Conservation (phyloP, 2,113 vertebrate genomes). For the Gallinago paraguaiae region DNA sequence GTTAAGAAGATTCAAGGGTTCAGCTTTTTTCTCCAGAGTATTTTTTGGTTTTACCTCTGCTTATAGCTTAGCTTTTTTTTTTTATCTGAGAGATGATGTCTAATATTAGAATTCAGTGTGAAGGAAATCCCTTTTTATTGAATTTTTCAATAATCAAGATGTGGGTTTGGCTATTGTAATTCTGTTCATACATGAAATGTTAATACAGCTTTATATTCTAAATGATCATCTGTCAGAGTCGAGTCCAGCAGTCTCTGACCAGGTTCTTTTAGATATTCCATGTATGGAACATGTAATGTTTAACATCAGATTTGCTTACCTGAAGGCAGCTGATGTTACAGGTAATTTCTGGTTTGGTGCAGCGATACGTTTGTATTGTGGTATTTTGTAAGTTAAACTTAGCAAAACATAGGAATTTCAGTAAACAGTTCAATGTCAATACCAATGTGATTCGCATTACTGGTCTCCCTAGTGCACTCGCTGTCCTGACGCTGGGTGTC, state of each 20-base stretch:
- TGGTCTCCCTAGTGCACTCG: not conserved
- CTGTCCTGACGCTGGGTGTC: rapidly evolving
- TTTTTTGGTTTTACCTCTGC: not conserved
- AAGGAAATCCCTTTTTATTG: not conserved
- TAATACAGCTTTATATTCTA: not conserved
- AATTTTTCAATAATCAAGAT: not conserved
- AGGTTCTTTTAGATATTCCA: not conserved
- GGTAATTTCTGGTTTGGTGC: rapidly evolving
- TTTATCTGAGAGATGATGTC: not conserved
- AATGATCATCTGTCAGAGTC: not conserved
- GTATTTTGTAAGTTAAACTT: not conserved
- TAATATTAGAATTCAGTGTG: not conserved
- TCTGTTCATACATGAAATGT: not conserved
- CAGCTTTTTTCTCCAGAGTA: not conserved
- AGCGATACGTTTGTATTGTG: not conserved
- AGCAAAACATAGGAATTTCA: not conserved
- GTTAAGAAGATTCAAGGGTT: not conserved
- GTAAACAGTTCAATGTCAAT: not conserved
- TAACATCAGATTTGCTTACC: not conserved
- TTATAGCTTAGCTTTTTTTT: not conserved
- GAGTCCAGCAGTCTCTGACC: not conserved
- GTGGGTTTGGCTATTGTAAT: not conserved
- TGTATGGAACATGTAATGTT: not conserved
- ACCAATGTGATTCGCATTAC: not conserved
- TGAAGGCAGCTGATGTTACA: not conserved